phyloP scores from a whole-genome alignment of 2,888 invertebrate genomes.

The Clostera curtula region DNA sequence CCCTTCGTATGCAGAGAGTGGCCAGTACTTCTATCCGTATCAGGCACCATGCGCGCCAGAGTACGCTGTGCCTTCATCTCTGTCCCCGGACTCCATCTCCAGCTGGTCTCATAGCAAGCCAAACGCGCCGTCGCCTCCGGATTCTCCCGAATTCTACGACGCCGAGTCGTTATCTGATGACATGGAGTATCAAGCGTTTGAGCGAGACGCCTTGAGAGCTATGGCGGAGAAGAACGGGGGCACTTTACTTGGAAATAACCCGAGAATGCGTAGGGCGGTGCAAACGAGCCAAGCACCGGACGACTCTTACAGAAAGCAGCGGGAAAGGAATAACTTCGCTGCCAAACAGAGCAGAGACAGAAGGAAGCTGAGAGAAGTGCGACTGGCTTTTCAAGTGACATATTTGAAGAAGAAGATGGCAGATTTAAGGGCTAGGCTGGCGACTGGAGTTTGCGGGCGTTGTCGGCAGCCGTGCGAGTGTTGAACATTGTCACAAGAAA shows the following conservation, averaged over 20 bases:
- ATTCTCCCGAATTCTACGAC: slow-evolving; percentile 37
- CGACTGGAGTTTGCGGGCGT: slow-evolving; percentile 50
- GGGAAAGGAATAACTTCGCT: slow-evolving; percentile 94
- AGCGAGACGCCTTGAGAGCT: slow-evolving; percentile 79
- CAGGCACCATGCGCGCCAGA: slow-evolving; percentile 20
- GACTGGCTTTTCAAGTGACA: slow-evolving; percentile 91
- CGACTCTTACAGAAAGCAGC: slow-evolving; percentile 90
- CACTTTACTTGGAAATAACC: slow-evolving; percentile 73
- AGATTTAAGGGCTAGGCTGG: slow-evolving; percentile 82
- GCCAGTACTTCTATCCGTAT: slow-evolving; percentile 26
- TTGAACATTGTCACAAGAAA: slow-evolving; percentile 10
- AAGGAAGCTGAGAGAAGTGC: slow-evolving; percentile 91
- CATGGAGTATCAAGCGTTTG: slow-evolving; percentile 79
- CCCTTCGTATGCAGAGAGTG: slow-evolving; percentile 19
- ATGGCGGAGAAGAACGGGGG: slow-evolving; percentile 79
- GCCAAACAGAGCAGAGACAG: slow-evolving; percentile 95
- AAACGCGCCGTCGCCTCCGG: slow-evolving; percentile 58
- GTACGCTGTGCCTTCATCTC: slow-evolving; percentile 32
- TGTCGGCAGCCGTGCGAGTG: slow-evolving; percentile 31
- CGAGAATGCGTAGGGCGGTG: slow-evolving; percentile 80
- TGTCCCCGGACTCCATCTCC: slow-evolving; percentile 38
- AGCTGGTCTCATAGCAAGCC: slow-evolving; percentile 26
- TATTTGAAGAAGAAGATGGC: slow-evolving; percentile 91
- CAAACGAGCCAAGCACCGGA: slow-evolving; percentile 55
- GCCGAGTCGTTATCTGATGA: slow-evolving; percentile 59